A percentile compares a stretch with the other conserved stretches of the same genome.
Evolutionary conservation across 2,113 vertebrate genomes (phyloP).

Genomic region (Ibidorhyncha struthersii): DNA sequence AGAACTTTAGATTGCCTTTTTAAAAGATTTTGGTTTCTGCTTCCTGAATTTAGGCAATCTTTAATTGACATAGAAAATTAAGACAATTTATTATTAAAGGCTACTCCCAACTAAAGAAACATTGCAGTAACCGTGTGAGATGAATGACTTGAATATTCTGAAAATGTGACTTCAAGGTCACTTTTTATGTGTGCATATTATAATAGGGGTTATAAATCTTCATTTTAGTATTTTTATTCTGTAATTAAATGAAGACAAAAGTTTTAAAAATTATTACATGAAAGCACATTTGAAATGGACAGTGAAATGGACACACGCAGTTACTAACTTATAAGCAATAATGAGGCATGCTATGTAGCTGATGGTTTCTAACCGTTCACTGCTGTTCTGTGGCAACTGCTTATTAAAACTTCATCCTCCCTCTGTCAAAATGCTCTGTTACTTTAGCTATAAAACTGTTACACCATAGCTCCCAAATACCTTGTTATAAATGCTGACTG

Average conservation of each 20-base stretch:
- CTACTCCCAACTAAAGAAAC: background rate
- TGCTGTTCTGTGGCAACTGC: background rate
- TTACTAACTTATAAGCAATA: background rate
- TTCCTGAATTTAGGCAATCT: background rate
- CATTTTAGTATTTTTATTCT: background rate
- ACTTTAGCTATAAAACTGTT: constrained; percentile 34
- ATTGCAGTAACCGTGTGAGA: background rate
- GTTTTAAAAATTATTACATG: background rate
- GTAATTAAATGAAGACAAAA: background rate
- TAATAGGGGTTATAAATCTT: background rate
- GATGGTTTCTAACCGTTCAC: background rate
- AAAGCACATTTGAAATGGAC: background rate
- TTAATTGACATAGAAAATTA: background rate
- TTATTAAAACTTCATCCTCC: constrained; percentile 25
- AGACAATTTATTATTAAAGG: background rate
- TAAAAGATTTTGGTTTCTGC: background rate
- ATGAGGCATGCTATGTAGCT: background rate
- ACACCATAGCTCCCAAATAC: constrained; percentile 10
- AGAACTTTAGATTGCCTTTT: background rate
- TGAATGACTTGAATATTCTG: background rate
- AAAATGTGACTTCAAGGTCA: background rate
- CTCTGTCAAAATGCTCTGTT: constrained; percentile 18
- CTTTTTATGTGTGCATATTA: background rate
- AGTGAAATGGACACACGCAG: background rate
- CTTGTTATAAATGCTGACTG: constrained; percentile 48